A percentile compares a stretch with the other conserved stretches of the same genome.
Evolutionary conservation across 2,113 vertebrate species (phyloP).

Genomic region (Copsychus sechellarum): DNA sequence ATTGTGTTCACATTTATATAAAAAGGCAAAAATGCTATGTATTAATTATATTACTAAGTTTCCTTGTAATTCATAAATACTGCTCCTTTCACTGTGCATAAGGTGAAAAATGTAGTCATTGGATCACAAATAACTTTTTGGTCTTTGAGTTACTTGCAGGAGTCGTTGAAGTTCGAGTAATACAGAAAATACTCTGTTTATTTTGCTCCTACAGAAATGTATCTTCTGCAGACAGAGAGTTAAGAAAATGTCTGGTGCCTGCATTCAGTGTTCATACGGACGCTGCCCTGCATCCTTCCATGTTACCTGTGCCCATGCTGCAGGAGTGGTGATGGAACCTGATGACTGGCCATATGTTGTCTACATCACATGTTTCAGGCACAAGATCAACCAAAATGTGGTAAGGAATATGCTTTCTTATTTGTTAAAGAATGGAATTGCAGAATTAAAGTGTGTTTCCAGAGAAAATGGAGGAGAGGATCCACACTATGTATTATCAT

Average conservation of each 20-base stretch:
- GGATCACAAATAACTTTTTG: background rate
- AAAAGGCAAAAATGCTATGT: background rate
- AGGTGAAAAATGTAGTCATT: background rate
- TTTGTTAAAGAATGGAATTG: background rate
- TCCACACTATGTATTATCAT: background rate
- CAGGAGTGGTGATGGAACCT: slow-evolving; percentile 90
- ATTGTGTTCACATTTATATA: background rate
- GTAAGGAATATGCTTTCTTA: slow-evolving; percentile 74
- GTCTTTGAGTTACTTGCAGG: background rate
- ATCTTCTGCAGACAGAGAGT: slow-evolving; percentile 89
- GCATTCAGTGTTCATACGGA: slow-evolving; percentile 93
- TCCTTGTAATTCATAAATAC: background rate
- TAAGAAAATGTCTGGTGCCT: slow-evolving; percentile 86
- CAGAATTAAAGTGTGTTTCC: background rate
- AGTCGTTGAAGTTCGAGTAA: background rate
- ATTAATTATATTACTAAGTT: background rate
- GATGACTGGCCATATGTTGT: slow-evolving; percentile 94
- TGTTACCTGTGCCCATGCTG: slow-evolving; percentile 94
- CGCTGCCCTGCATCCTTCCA: slow-evolving; percentile 93
- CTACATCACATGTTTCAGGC: slow-evolving; percentile 92
- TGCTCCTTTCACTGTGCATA: background rate
- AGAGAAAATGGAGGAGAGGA: background rate
- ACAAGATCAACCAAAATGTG: slow-evolving; percentile 82
- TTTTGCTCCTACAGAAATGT: slow-evolving; percentile 84
- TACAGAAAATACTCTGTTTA: background rate